A percentile compares a stretch with the other conserved stretches of the same genome.
Conservation (phyloP, 2,113 vertebrate species). For the Tragelaphus strepsiceros region DNA sequence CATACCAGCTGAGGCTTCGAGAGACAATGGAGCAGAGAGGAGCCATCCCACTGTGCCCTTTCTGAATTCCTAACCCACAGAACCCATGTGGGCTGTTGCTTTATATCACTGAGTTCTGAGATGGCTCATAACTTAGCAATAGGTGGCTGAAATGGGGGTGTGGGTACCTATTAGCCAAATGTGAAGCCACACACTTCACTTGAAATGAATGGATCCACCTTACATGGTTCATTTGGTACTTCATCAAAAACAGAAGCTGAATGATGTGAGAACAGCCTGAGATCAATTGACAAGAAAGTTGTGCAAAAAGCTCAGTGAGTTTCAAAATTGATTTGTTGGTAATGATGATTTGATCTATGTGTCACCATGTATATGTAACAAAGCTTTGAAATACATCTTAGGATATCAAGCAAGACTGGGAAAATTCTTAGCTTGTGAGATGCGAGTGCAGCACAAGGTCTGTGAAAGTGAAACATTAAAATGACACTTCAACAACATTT, state of each 20-base stretch:
- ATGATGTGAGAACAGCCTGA: not conserved
- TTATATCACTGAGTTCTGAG: not conserved
- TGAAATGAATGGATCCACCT: not conserved
- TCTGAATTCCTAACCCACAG: not conserved
- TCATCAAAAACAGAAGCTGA: not conserved
- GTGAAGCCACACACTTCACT: not conserved
- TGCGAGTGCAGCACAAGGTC: not conserved
- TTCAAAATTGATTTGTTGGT: not conserved
- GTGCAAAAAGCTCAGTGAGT: not conserved
- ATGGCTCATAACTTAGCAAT: not conserved
- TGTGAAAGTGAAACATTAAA: slow-evolving; percentile 9
- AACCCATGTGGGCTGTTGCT: not conserved
- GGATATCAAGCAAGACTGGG: not conserved
- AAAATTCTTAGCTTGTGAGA: not conserved
- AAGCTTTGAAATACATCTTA: not conserved
- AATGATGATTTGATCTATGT: not conserved
- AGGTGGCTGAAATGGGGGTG: not conserved
- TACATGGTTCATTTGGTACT: not conserved
- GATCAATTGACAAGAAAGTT: not conserved
- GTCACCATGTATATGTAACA: not conserved
- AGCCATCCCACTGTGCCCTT: not conserved
- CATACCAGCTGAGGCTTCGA: not conserved
- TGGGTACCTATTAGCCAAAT: not conserved
- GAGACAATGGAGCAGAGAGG: not conserved
- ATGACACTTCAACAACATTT: not conserved